phyloP scores from a whole-genome alignment of 1,140 invertebrate species.

The Mamestra configurata region DNA sequence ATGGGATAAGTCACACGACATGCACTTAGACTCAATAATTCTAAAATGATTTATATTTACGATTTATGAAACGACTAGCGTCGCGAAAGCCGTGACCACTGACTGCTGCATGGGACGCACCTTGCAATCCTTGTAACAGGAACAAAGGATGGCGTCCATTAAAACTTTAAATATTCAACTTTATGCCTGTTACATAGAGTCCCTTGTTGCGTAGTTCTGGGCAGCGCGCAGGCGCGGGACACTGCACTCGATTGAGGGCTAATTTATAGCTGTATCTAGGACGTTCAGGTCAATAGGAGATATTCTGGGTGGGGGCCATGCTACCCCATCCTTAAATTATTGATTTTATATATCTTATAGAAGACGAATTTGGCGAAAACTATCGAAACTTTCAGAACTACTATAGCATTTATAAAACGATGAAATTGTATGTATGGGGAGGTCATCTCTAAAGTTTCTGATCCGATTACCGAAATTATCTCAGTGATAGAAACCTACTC shows the following conservation, averaged over 20 bases:
- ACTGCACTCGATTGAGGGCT: constrained; percentile 15
- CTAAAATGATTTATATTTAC: neutral
- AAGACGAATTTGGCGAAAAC: no score
- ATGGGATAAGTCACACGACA: neutral
- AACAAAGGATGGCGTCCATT: neutral
- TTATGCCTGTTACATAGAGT: neutral
- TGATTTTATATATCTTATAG: no score
- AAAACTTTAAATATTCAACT: constrained; percentile 6
- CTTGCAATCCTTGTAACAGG: constrained; percentile 10
- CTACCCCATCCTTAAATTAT: no score
- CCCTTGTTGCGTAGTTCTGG: neutral
- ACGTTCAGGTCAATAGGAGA: neutral
- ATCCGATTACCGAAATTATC: no score
- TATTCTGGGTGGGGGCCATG: neutral
- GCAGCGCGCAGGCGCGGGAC: constrained; percentile 35
- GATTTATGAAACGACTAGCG: neutral
- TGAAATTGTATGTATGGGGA: no score
- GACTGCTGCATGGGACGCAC: neutral
- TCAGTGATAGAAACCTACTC: no score
- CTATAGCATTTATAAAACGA: no score
- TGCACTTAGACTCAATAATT: no score
- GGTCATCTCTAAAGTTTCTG: no score
- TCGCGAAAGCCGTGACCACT: neutral
- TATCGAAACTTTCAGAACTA: no score
- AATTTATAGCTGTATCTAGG: neutral